Base-by-base conservation (phyloP, 2,797 vertebrate genomes). In the Sebastes taczanowskii region DNA sequence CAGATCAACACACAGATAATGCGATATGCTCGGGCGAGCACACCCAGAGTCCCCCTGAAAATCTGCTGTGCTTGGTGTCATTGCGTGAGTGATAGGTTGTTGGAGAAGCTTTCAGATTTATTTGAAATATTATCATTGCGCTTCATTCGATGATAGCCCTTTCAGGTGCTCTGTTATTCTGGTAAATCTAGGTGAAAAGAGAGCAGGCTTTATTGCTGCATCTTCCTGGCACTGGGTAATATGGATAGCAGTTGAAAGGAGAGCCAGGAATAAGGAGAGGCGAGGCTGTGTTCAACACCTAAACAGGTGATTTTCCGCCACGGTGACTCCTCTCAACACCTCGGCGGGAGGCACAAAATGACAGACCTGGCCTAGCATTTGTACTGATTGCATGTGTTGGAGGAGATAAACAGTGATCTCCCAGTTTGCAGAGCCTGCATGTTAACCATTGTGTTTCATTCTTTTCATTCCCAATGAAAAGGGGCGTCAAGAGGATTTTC, bases 221-320 rank as follows among this genome's bases (percentile, higher is more conserved):
- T 89, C 81, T 82, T 23, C 69, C 55, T 71, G 83, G 69, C 80
- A 59, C 71, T 52, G 78, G 74, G 80, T 90, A 92, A 92, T 93
- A 91, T 89, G 91, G 87, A 91, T 83, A 81, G 86, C 88, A 78
- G 87, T 78, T 83, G 79, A 84, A 84, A 80, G 78, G 83, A 86
- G 84, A 88, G 89, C 65, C 78, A 77, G 84, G 85, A 90, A 88
- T 88, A 85, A 84, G 91, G 80, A 92, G 89, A 89, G 90, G 77
- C 80, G 87, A 90, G 89, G 89, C 90, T 90, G 91, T 92, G 93
- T 94, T 95, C 93, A 86, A 92, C 93, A 93, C 92, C 92, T 95
- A 95, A 96, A 94, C 95, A 95, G 94, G 94, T 95, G 94, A 96
- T 96, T 96, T 96, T 95, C 93, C 92, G 88, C 94, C 90, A 93